Conservation (phyloP, 2,113 vertebrate genomes). For the Archilochus colubris region DNA sequence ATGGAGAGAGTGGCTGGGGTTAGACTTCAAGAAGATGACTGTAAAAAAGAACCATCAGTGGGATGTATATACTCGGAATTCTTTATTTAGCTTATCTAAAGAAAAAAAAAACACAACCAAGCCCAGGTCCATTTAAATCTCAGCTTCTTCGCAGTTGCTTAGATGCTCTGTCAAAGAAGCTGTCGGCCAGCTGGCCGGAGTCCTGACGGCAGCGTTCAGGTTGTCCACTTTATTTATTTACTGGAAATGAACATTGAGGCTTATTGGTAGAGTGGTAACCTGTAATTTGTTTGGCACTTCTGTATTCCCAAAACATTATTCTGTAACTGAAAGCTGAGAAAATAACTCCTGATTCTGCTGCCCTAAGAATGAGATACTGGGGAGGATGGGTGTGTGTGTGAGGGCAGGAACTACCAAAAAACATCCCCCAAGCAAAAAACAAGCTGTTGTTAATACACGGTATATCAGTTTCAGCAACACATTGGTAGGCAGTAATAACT, state of each 20-base stretch:
- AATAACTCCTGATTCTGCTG: not conserved
- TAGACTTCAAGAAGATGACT: not conserved
- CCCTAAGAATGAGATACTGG: not conserved
- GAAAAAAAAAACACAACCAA: not conserved
- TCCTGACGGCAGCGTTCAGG: slow-evolving; percentile 58
- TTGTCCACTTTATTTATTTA: slow-evolving; percentile 66
- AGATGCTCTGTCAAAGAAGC: slow-evolving; percentile 63
- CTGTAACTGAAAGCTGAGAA: not conserved
- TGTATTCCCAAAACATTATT: slow-evolving; percentile 37
- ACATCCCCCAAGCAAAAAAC: not conserved
- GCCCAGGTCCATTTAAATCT: slow-evolving; percentile 29
- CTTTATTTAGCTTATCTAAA: slow-evolving; percentile 38
- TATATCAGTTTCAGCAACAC: not conserved
- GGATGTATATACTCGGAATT: not conserved
- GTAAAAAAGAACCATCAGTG: not conserved
- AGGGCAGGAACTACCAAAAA: too few relatives aligned
- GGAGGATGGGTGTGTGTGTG: too few relatives aligned
- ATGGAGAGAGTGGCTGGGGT: not conserved
- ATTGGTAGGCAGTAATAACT: not conserved
- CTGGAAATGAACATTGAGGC: slow-evolving; percentile 43
- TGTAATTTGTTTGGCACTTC: slow-evolving; percentile 49
- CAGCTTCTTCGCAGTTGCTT: slow-evolving; percentile 59
- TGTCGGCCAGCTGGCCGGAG: slow-evolving; percentile 69
- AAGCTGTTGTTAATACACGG: not conserved
- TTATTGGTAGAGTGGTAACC: slow-evolving; percentile 42